These are phyloP conservation scores for Plagiodera versicolora DNA, from an alignment of 2,888 invertebrate genomes.

Conservation along the genomic window DNA sequence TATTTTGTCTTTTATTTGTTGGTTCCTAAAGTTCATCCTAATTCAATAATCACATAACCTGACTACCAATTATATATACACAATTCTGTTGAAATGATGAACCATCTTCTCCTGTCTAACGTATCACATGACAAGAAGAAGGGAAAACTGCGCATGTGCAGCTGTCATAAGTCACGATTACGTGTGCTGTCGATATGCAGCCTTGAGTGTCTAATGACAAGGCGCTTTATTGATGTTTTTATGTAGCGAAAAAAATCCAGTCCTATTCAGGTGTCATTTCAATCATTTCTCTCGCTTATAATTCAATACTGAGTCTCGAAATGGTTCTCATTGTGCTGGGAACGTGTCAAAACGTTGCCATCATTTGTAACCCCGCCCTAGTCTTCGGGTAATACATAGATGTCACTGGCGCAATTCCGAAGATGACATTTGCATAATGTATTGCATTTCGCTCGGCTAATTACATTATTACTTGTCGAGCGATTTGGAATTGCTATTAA, in stretches of 20 bases:
- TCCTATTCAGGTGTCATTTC: neutral
- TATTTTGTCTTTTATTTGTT: no score
- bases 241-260: neutral
- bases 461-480: slow-evolving; percentile 33
- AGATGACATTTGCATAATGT: slow-evolving; percentile 33
- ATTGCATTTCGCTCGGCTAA: slow-evolving; percentile 28
- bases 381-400: slow-evolving; percentile 27
- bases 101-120: no score
- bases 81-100: no score
- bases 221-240: no score
- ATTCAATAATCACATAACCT: no score
- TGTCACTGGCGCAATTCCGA: slow-evolving; percentile 29
- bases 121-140: no score
- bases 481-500: slow-evolving; percentile 27
- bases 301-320: slow-evolving; percentile 15
- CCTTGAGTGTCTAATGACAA: no score
- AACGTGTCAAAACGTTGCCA: slow-evolving; percentile 19
- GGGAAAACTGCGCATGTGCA: no score
- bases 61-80: no score
- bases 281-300: slow-evolving; percentile 9
- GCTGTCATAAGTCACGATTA: no score
- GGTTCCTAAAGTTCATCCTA: no score
- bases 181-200: no score
- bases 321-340: slow-evolving; percentile 2
- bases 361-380: slow-evolving; percentile 25